Evolutionary conservation across 1,140 invertebrate species (phyloP).

Genomic region (Phortica variegata): DNA sequence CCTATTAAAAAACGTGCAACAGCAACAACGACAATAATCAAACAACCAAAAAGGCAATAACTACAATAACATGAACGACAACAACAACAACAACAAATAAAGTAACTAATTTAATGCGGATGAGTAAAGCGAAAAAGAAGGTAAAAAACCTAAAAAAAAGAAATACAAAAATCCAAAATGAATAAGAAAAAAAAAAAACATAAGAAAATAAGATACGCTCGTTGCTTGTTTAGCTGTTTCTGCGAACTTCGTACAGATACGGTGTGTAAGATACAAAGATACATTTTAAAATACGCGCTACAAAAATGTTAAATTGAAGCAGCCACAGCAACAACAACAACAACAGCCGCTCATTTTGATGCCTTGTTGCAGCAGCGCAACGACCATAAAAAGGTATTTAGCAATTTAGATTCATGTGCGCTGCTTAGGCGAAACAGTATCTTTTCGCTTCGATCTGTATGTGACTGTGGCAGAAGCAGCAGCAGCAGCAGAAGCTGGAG

Average conservation of each 20-base stretch:
- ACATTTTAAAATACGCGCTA: slow-evolving; percentile 34
- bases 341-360: not conserved
- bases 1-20: slow-evolving; percentile 52
- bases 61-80: not conserved
- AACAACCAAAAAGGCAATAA: slow-evolving; percentile 26
- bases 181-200: slow-evolving; percentile 23
- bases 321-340: slow-evolving; percentile 15
- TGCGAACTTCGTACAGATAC: slow-evolving; percentile 26
- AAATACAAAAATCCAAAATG: slow-evolving; percentile 8
- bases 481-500: no score
- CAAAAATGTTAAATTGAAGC: slow-evolving; percentile 47
- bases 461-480: no score
- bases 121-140: not conserved
- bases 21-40: slow-evolving; percentile 37
- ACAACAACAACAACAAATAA: slow-evolving; percentile 5
- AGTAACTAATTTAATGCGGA: not conserved
- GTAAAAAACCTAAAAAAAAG: not conserved
- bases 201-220: slow-evolving; percentile 14
- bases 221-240: slow-evolving; percentile 20
- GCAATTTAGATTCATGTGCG: slow-evolving; percentile 50
- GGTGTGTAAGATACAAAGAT: slow-evolving; percentile 40
- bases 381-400: slow-evolving; percentile 54
- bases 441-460: no score
- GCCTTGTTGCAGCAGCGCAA: slow-evolving; percentile 14
- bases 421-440: no score